Base-by-base conservation (phyloP, 2,113 vertebrate species). In the Nesogale talazaci region DNA sequence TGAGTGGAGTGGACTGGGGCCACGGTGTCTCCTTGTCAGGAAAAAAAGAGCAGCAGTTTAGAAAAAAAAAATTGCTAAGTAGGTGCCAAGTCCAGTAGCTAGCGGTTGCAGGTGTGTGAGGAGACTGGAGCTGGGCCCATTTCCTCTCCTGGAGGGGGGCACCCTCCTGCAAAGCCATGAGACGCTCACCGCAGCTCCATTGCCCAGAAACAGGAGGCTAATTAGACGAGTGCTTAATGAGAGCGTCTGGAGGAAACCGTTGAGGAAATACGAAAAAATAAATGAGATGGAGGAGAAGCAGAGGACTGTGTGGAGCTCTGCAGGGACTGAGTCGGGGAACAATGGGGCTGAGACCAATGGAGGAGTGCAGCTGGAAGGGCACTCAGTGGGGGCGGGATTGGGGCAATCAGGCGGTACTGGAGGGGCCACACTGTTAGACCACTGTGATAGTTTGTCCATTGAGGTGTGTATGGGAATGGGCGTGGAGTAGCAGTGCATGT, bases 191-290 rank as follows among this genome's bases (percentile, higher is more conserved):
- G 89, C 76, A 87, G 89, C 92, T 95, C 91, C 89, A 83, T 90
- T 91, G 87, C 93, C 98, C 94, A 96, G 97, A 97, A 98, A 95
- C 9, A 82, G 96, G 96, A 97, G 16, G 94, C 94, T 96, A 93
- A 98, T 98, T 97, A 98, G 95, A 96, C 92, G 95, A 94, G 92
- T 65, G 52, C 95, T 97, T 98, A 97, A 97, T 93, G 97, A 97
- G 88, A 97, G 97, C 70, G 40, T 98, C 97, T 97, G 97, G 95
- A 97, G 94, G 96, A 97, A 97, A 95, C 79, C 95, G 81, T 95
- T 96, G 95, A 97, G 94, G 70, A 83, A 82, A 92, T 95, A 93
- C 94, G 96, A 94, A 96, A 97, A 98, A 94, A 83, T 92, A 97
- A 86, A 93, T 93, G 72, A 84, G 94, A 93, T 77, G 74, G 77